Base-by-base conservation (phyloP, 2,888 invertebrate species). In the Timema podura region DNA sequence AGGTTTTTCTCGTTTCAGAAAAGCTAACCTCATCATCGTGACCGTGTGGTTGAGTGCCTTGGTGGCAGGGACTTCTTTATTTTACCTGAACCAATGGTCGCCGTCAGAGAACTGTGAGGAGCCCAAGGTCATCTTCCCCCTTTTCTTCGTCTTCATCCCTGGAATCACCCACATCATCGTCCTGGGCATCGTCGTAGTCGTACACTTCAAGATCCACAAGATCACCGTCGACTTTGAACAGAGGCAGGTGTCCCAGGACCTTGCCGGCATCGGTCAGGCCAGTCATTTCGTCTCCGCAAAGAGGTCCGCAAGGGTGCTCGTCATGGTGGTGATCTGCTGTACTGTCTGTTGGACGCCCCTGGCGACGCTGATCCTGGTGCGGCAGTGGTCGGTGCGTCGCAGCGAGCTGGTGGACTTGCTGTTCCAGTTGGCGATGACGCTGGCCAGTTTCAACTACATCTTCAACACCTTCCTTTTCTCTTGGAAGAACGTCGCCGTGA, bases 341-440 rank as follows among this genome's bases (percentile, higher is more conserved):
- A 2, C 30, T 1, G 57, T 57, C 57, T 57, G 57, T 30, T 57
- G 57, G 57, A 30, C 57, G 57, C 57, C 57, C 57, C n/a, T 57
- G 16, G 16, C 30, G 57, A 15, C 30, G 16, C 16, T 57, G 57
- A 5, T 57, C 0, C 16, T 30, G 16, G 57, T 57, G 57, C 57
- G 57, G 16, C 57, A 57, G 57, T 57, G 57, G 9, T 30, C n/a
- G 7, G 15, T 9, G 16, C 16, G 57, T 30, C 15, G 30, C 57
- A 57, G 57, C 57, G 57, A 57, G n/a, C 57, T 57, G 9, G 57
- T 57, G 16, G 57, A 57, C 16, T 57, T 15, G 16, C 57, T 57
- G 16, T 57, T 57, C 57, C 57, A 30, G 9, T 15, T 30, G 16
- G 9, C 57, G 16, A 16, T 57, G 16, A n/a, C 57, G 5, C 57